Conservation (phyloP, 1,140 invertebrate species). For the Platyura marginata region DNA sequence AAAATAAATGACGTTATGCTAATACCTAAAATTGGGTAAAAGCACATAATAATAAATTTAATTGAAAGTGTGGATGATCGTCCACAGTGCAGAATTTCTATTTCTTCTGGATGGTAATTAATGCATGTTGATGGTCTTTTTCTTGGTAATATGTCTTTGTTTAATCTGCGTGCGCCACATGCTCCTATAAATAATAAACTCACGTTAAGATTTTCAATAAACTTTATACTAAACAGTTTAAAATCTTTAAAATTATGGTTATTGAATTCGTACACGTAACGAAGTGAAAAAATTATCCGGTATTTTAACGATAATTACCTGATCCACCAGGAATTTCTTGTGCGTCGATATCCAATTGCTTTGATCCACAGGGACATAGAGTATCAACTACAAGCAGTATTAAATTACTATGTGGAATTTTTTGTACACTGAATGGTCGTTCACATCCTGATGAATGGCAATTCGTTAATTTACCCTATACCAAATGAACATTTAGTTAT, state of each 20-base stretch:
- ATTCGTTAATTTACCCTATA: constrained; percentile 75
- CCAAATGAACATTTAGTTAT: not conserved
- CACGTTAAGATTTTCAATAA: not conserved
- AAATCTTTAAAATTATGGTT: no score
- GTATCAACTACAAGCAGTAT: constrained; percentile 79
- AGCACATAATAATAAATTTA: no score
- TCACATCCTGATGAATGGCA: constrained; percentile 78
- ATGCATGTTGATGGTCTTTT: constrained; percentile 59
- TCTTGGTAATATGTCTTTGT: constrained; percentile 37
- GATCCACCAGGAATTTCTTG: constrained; percentile 38
- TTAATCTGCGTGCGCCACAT: constrained; percentile 29
- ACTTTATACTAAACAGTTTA: not conserved
- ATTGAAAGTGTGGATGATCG: constrained; percentile 21
- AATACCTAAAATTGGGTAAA: no score
- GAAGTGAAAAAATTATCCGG: not conserved
- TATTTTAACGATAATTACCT: constrained; percentile 7
- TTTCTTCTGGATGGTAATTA: constrained; percentile 74
- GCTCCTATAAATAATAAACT: constrained; percentile 13
- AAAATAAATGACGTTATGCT: no score
- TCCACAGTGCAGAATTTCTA: constrained; percentile 54
- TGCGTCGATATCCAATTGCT: constrained; percentile 60
- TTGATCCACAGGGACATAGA: constrained; percentile 70
- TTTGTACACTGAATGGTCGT: constrained; percentile 82
- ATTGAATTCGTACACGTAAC: no score
- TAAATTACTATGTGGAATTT: constrained; percentile 79